Percentiles rank a stretch among this genome's conserved stretches.
Conservation (phyloP, 2,888 invertebrate genomes). For the Metopia argyrocephala region DNA sequence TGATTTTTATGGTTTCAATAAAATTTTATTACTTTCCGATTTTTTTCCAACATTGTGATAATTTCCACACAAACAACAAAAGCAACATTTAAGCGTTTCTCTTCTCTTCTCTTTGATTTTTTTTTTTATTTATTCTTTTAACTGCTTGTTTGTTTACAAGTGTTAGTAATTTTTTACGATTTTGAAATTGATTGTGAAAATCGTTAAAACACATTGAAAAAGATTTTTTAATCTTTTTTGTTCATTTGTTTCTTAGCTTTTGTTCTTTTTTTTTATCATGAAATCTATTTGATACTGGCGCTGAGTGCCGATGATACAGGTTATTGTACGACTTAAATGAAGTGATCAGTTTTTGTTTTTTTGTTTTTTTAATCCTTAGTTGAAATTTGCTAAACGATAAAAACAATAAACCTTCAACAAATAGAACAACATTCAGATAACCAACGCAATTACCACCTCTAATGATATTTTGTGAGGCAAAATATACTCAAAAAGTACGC, state of each 20-base stretch:
- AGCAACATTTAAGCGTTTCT: neutral
- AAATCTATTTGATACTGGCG: constrained; percentile 17
- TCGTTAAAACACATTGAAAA: constrained; percentile 4
- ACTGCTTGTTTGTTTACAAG: neutral
- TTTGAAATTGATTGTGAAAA: constrained; percentile 42
- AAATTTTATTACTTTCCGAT: constrained; percentile 68
- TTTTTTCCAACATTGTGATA: constrained; percentile 65
- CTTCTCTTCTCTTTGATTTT: neutral
- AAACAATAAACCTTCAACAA: constrained; percentile 24
- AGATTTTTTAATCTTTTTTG: neutral
- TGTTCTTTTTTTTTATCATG: neutral
- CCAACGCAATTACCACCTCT: constrained; percentile 21
- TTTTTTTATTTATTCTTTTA: neutral
- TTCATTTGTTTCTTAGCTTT: neutral
- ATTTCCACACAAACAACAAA: constrained; percentile 62
- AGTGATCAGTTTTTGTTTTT: constrained; percentile 35
- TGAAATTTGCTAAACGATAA: constrained; percentile 16
- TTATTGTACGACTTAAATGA: constrained; percentile 39
- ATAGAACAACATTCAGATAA: neutral
- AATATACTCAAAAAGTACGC: constrained; percentile 6
- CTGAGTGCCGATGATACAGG: constrained; percentile 33
- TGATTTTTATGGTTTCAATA: constrained; percentile 68
- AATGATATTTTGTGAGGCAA: neutral
- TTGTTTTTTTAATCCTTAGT: neutral
- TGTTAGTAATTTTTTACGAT: constrained; percentile 17